Conservation (phyloP, 2,797 vertebrate species). For the Helarctos malayanus region DNA sequence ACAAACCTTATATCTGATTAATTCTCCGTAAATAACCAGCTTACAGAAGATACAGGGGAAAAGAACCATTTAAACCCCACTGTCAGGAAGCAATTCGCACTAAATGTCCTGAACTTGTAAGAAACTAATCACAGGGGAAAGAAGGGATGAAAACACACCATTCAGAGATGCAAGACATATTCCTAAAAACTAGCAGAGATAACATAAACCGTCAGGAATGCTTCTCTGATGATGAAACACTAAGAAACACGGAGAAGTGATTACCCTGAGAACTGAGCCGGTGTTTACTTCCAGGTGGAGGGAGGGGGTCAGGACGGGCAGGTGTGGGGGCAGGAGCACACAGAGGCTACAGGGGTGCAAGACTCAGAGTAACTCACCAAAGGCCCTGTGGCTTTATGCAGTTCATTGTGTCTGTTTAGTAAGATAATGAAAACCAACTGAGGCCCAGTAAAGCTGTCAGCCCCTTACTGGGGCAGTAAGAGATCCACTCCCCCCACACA, state of each 20-base stretch:
- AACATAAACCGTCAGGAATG: background rate
- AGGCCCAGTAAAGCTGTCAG: rapidly evolving
- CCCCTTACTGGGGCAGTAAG: rapidly evolving
- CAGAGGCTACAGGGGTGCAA: rapidly evolving
- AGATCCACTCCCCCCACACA: rapidly evolving
- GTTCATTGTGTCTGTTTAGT: background rate
- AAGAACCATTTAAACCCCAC: rapidly evolving
- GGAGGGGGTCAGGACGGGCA: rapidly evolving
- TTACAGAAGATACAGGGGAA: background rate
- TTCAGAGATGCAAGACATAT: background rate
- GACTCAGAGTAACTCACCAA: no score
- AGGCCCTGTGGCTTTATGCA: rapidly evolving
- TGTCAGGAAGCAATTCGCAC: rapidly evolving
- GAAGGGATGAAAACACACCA: background rate
- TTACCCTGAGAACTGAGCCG: rapidly evolving
- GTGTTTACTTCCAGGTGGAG: rapidly evolving
- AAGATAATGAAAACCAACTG: rapidly evolving
- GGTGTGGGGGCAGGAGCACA: rapidly evolving
- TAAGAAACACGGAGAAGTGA: no score
- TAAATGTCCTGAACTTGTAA: background rate
- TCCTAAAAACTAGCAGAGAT: background rate
- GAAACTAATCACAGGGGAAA: background rate
- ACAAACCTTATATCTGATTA: no score
- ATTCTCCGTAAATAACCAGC: background rate
- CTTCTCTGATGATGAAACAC: rapidly evolving